Conservation (phyloP, 2,888 invertebrate genomes). For the Pristionchus entomophagus region DNA sequence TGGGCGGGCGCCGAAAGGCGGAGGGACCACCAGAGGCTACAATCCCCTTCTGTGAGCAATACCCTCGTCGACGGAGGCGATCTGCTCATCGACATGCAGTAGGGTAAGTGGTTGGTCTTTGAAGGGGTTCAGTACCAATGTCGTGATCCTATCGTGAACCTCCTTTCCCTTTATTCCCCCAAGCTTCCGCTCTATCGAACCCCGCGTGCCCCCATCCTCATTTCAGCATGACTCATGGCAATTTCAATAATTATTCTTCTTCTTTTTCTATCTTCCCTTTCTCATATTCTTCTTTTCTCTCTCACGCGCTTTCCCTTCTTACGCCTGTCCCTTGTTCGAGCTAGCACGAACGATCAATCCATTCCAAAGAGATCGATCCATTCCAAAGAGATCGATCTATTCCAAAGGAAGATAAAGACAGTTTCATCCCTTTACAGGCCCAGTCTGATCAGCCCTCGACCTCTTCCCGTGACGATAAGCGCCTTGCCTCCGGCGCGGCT, state of each 20-base stretch:
- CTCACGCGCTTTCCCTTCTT: not conserved
- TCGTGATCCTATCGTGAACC: not conserved
- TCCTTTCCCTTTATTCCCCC: not conserved
- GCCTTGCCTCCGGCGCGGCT: constrained; percentile 7
- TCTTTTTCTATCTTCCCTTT: constrained; percentile 21
- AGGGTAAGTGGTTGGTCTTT: not conserved
- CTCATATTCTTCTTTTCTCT: not conserved
- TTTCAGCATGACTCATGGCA: constrained; percentile 13
- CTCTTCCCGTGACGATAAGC: constrained; percentile 27
- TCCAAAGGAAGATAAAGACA: not conserved
- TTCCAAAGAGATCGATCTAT: not conserved
- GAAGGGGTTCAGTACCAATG: not conserved
- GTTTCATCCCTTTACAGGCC: not conserved
- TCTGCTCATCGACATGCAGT: constrained; percentile 13
- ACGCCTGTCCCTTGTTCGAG: not conserved
- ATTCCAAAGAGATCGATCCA: not conserved
- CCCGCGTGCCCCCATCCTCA: not conserved
- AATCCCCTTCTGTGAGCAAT: constrained; percentile 46
- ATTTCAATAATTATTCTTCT: not conserved
- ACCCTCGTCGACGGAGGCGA: not conserved
- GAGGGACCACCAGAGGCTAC: constrained; percentile 23
- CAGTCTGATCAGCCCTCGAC: constrained; percentile 31
- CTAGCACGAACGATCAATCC: not conserved
- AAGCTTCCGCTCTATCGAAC: not conserved
- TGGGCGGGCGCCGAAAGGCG: not conserved